Evolutionary conservation across 2,888 invertebrate genomes (phyloP).

Genomic region (Eupelmus urozonus): DNA sequence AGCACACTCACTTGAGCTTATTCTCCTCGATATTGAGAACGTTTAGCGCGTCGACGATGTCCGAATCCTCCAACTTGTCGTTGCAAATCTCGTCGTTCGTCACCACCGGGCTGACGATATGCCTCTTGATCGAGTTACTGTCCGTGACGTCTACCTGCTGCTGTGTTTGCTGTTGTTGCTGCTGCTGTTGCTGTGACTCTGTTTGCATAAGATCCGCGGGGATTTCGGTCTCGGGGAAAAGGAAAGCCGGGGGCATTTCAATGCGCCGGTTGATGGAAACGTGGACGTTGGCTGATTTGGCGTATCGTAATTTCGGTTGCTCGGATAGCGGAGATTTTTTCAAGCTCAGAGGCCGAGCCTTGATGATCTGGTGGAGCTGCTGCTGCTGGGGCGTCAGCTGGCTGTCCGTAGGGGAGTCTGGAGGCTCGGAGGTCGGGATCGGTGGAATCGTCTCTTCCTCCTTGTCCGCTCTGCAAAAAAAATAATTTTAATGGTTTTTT

Average conservation of each 20-base stretch:
- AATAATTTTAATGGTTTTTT: no score
- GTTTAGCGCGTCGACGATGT: slow-evolving; percentile 75
- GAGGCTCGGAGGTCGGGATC: slow-evolving; percentile 75
- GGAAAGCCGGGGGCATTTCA: slow-evolving; percentile 90
- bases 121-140: slow-evolving; percentile 50
- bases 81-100: slow-evolving; percentile 64
- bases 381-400: slow-evolving; percentile 62
- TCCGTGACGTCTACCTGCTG: slow-evolving; percentile 63
- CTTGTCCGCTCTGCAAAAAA: slow-evolving; percentile 69
- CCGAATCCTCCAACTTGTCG: slow-evolving; percentile 73
- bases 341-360: slow-evolving; percentile 90
- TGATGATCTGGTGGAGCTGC: slow-evolving; percentile 79
- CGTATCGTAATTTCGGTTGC: slow-evolving; percentile 85
- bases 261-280: slow-evolving; percentile 86
- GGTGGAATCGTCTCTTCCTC: slow-evolving; percentile 74
- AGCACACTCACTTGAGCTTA: slow-evolving; percentile 64
- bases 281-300: slow-evolving; percentile 80
- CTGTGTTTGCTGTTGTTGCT: slow-evolving; percentile 72
- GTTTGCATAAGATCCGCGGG: slow-evolving; percentile 80
- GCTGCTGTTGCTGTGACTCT: slow-evolving; percentile 68
- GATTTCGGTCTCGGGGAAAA: slow-evolving; percentile 87
- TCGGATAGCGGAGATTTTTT: slow-evolving; percentile 90
- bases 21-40: slow-evolving; percentile 75
- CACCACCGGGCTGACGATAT: slow-evolving; percentile 51
- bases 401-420: slow-evolving; percentile 74